A percentile compares a stretch with the other conserved stretches of the same genome.
These are phyloP conservation scores for Sympetrum striolatum DNA, from an alignment of 2,888 invertebrate species.

Conservation along the genomic window DNA sequence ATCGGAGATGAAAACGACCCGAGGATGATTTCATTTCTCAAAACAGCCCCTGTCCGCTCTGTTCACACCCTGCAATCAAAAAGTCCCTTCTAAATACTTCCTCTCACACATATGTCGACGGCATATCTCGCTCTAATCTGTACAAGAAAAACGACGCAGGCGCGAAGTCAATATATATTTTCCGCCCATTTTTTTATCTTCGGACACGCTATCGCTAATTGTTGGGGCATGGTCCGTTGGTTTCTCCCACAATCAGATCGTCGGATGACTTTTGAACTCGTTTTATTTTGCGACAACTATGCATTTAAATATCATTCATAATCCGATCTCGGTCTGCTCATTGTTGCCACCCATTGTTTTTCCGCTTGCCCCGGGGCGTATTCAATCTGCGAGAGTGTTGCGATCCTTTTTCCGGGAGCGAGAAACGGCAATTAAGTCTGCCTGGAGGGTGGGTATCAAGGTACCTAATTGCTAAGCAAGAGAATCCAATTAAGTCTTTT, in stretches of 20 bases:
- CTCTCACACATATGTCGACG: background rate
- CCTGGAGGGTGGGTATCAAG: background rate
- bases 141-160: background rate
- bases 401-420: background rate
- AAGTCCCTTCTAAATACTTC: no score
- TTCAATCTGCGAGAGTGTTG: background rate
- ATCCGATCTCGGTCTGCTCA: background rate
- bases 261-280: background rate
- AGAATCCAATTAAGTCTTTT: background rate
- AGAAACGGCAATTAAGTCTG: background rate
- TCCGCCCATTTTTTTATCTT: background rate
- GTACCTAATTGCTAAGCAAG: background rate
- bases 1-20: no score
- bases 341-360: background rate
- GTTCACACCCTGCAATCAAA: no score
- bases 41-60: no score
- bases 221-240: background rate
- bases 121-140: background rate
- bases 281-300: background rate
- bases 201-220: background rate
- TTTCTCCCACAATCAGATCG: constrained; percentile 14
- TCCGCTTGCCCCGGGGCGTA: background rate
- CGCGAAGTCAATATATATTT: background rate
- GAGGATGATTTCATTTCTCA: no score
- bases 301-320: background rate